Conservation (phyloP, 2,113 vertebrate species). For the Phainopepla nitens region DNA sequence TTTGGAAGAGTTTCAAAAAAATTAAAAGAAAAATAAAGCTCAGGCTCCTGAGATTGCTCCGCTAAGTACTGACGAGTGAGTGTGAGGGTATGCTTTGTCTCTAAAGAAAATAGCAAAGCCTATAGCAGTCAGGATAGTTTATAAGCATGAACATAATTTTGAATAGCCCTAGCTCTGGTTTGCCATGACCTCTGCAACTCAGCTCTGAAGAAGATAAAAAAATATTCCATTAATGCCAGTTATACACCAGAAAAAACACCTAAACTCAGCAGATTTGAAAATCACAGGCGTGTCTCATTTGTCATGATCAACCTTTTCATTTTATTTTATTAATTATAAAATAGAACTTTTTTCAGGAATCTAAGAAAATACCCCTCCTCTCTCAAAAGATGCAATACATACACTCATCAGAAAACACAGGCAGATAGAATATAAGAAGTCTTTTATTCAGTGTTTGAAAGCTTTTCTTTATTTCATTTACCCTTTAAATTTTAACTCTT, state of each 20-base stretch:
- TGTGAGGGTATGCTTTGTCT: slow-evolving; percentile 58
- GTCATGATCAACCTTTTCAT: not conserved
- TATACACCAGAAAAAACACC: not conserved
- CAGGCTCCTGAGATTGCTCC: slow-evolving; percentile 32
- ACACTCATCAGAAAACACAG: not conserved
- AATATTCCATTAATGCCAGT: slow-evolving; percentile 19
- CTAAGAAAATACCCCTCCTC: not conserved
- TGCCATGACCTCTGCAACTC: slow-evolving; percentile 26
- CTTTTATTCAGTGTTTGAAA: not conserved
- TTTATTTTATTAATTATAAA: slow-evolving; percentile 32
- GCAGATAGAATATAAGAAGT: not conserved
- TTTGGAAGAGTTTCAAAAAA: slow-evolving; percentile 58
- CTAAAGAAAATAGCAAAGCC: slow-evolving; percentile 56
- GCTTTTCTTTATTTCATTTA: not conserved
- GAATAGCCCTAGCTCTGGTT: slow-evolving; percentile 28
- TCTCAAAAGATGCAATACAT: not conserved
- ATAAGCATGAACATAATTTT: slow-evolving; percentile 54
- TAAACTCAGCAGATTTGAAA: not conserved
- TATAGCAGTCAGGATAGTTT: slow-evolving; percentile 45
- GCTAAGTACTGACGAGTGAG: slow-evolving; percentile 5
- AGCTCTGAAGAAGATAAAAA: slow-evolving; percentile 30
- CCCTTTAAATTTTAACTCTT: not conserved
- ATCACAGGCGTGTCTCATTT: not conserved
- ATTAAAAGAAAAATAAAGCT: slow-evolving; percentile 56
- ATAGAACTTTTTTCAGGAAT: not conserved